These are phyloP conservation scores for Zhuqinia jingwanae DNA, from an alignment of 2,888 invertebrate species.

Conservation along the genomic window DNA sequence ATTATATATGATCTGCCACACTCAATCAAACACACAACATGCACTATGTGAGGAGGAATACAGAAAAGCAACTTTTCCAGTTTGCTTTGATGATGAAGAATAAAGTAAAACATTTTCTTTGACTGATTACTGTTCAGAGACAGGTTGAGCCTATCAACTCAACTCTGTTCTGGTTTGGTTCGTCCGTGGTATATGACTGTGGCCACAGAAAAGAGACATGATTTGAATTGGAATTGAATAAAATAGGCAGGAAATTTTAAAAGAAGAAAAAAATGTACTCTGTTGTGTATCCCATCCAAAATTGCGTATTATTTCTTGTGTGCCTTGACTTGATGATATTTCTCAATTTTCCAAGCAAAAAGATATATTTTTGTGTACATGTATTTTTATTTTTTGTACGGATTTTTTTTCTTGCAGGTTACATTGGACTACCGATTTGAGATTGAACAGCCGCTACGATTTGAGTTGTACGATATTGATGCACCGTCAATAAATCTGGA, in stretches of 20 bases:
- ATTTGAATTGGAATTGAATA: constrained; percentile 49
- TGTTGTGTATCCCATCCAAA: not conserved
- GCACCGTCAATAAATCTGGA: constrained; percentile 79
- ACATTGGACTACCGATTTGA: constrained; percentile 83
- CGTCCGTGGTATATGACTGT: too few relatives aligned
- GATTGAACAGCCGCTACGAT: constrained; percentile 83
- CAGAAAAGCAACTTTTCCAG: constrained; percentile 14
- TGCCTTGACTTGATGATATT: too few relatives aligned
- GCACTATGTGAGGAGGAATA: too few relatives aligned
- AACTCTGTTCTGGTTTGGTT: too few relatives aligned
- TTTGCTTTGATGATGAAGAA: constrained; percentile 48
- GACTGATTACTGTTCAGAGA: constrained; percentile 57
- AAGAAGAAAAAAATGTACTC: not conserved
- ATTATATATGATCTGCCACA: constrained; percentile 6
- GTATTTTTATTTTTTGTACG: too few relatives aligned
- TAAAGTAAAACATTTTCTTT: constrained; percentile 54
- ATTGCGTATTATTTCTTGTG: too few relatives aligned
- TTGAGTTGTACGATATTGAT: constrained; percentile 82
- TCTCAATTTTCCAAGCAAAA: not conserved
- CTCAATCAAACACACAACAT: constrained; percentile 22
- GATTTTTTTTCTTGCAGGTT: constrained; percentile 81
- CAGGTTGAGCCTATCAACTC: constrained; percentile 43
- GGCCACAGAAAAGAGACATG: constrained; percentile 35
- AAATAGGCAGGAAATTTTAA: too few relatives aligned
- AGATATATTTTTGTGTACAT: too few relatives aligned